Evolutionary conservation across 2,113 vertebrate species (phyloP), one percentile per base, ranked within the genome.

Genomic region (Himantopus leucocephalus): DNA sequence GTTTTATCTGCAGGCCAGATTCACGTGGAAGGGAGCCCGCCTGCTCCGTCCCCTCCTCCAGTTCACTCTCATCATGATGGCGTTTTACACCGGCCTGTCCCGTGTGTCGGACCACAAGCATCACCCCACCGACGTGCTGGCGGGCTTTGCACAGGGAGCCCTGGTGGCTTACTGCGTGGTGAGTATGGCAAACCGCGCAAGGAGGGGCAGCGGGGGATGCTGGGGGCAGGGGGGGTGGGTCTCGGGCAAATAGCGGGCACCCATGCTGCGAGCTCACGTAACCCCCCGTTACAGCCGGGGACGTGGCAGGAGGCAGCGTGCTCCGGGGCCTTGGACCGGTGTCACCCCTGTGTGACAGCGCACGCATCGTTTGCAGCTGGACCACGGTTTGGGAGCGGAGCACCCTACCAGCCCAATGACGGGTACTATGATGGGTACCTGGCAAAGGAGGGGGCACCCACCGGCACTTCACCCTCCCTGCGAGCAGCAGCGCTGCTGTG

Each of bases 11-110:
- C 99, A 99, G 98, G 99, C 99, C 82, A 98, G 99, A 73, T 99
- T 99, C 97, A 99, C 98, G 10, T 99, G 99, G 99, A 98, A 98
- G 29, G 99, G 99, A 20, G 99, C 99, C 45, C 99, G 99, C 14
- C 98, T 99, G 92, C 98, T 99, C 20, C 99, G 99, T 60, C 99
- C 99, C 7, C 98, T 99, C 78, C 98, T 99, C 45, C 99, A 99
- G 97, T 99, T 99, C 98, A 99, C 99, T n/a, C 98, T 99, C 85
- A 95, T 99, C 96, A 99, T 99, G 99, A 99, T 99, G 99, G 99
- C 99, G 1, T 99, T 99, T 95, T 99, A 99, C 98, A 99, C 99
- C 0, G 99, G 99, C 82, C 93, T 99, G 96, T 99, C 99, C 67
- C 99, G 99, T 0, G 98, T 99, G 7, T 99, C 99, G 0, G 99